These are phyloP conservation scores for Trachythela sp. DNA, from an alignment of 64 coral and sea anemone genomes.

Conservation along the genomic window DNA sequence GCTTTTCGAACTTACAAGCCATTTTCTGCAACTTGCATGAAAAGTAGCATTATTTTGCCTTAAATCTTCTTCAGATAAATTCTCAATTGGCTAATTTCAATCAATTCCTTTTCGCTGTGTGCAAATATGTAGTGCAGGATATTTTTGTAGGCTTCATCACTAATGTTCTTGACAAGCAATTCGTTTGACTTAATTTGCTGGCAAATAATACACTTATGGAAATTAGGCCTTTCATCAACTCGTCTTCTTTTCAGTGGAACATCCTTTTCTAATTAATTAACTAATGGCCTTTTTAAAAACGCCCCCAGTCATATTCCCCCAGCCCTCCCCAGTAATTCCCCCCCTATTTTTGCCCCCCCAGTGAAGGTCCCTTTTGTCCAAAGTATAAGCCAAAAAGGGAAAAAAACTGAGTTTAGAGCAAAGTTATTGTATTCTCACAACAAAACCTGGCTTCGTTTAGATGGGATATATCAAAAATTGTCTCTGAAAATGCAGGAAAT, in stretches of 20 bases:
- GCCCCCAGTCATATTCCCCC: no score
- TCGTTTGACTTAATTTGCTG: constrained; percentile 35
- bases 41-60: constrained; percentile 37
- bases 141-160: constrained; percentile 22
- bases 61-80: constrained; percentile 24
- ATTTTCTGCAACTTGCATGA: constrained; percentile 41
- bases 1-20: constrained; percentile 35
- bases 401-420: no score
- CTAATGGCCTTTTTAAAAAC: no score
- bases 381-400: no score
- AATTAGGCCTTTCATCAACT: constrained; percentile 27
- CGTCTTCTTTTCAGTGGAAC: constrained; percentile 41
- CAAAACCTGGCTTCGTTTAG: no score
- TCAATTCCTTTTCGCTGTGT: constrained; percentile 26
- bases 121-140: constrained; percentile 12
- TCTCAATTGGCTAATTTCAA: constrained; percentile 13
- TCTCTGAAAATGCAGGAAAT: no score
- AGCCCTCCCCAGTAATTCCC: no score
- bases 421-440: no score
- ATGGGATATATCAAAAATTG: no score
- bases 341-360: no score
- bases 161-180: constrained; percentile 20
- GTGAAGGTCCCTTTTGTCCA: no score
- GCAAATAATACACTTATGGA: constrained; percentile 36
- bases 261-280: no score